A percentile compares a stretch with the other conserved stretches of the same genome.
phyloP scores from a whole-genome alignment of 2,797 vertebrate genomes.

The Crypturellus tataupa region DNA sequence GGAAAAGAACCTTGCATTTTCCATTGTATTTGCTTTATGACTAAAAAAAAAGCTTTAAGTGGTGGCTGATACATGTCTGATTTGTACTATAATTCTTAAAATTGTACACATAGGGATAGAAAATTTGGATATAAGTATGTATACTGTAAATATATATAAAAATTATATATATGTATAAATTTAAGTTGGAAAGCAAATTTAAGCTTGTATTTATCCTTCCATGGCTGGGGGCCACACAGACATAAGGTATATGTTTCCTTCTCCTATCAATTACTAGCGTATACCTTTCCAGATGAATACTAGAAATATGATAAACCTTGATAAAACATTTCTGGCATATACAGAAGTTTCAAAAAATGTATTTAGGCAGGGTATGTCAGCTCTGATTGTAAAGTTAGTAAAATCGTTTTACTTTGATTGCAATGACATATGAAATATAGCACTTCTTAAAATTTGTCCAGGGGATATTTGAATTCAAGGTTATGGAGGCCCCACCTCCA shows the following conservation, averaged over 20 bases:
- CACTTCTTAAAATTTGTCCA: background rate
- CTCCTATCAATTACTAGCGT: background rate
- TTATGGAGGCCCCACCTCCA: background rate
- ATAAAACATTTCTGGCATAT: background rate
- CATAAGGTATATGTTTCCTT: background rate
- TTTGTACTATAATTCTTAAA: background rate
- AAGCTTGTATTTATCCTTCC: background rate
- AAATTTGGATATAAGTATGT: background rate
- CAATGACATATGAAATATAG: background rate
- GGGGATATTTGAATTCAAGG: background rate
- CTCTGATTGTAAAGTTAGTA: background rate
- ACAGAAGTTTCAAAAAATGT: background rate
- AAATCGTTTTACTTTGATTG: background rate
- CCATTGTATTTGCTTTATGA: background rate
- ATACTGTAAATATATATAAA: background rate
- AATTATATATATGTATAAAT: too few relatives aligned
- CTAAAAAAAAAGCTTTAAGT: background rate
- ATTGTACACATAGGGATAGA: background rate
- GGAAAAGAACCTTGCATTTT: background rate
- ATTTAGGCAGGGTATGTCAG: background rate
- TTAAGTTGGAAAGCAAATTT: background rate
- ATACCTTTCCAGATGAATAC: rapidly evolving
- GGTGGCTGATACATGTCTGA: background rate
- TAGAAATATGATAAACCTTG: background rate
- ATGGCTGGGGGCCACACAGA: background rate